A percentile compares a stretch with the other conserved stretches of the same genome.
Conservation (phyloP, 2,113 vertebrate genomes). For the Notiomystis cincta region DNA sequence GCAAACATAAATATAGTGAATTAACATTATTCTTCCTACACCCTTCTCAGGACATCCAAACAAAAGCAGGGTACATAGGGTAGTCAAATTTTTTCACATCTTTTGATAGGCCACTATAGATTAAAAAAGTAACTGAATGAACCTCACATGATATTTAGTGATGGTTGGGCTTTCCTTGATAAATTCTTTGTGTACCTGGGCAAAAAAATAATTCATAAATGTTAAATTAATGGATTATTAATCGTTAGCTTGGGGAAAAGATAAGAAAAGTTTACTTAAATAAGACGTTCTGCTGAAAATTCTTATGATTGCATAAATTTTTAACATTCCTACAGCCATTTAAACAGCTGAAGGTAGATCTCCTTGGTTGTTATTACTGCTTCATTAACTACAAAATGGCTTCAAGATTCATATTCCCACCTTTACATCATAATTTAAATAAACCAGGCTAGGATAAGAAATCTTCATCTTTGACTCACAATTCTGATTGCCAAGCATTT, state of each 20-base stretch:
- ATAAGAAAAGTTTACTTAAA: conserved; percentile 1
- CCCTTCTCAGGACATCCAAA: not conserved
- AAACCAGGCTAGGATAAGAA: not conserved
- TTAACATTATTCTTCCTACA: not conserved
- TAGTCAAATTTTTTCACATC: not conserved
- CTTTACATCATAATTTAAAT: conserved; percentile 20
- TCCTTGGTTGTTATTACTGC: not conserved
- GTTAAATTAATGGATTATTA: not conserved
- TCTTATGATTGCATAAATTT: not conserved
- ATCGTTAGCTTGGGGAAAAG: not conserved
- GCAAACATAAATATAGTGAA: not conserved
- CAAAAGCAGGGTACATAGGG: not conserved
- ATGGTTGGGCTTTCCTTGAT: not conserved
- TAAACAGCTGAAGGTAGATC: conserved; percentile 6
- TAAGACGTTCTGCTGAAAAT: not conserved
- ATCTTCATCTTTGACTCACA: conserved; percentile 10
- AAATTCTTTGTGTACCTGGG: not conserved
- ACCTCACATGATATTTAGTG: not conserved
- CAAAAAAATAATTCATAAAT: not conserved
- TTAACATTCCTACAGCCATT: not conserved
- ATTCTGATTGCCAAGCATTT: not conserved
- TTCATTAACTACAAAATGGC: conserved; percentile 37
- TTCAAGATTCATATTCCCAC: not conserved
- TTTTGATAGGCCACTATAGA: not conserved
- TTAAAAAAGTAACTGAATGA: not conserved